Conservation (phyloP, 2,113 vertebrate species). For the Halichoeres trimaculatus region DNA sequence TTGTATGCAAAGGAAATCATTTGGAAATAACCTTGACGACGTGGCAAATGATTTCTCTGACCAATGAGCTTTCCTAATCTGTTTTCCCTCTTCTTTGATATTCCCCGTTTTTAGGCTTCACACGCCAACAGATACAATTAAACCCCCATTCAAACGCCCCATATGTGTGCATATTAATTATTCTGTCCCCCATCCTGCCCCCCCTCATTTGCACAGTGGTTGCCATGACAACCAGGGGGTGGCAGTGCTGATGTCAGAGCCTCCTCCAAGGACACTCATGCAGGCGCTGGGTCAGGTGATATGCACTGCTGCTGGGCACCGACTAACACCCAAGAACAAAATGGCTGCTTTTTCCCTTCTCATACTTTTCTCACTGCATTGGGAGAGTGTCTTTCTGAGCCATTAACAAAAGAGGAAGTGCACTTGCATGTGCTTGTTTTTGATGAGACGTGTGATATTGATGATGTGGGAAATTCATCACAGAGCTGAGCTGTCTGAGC, state of each 20-base stretch:
- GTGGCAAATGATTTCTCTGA: slow-evolving; percentile 62
- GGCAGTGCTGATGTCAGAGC: slow-evolving; percentile 77
- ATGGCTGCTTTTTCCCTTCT: slow-evolving; percentile 39
- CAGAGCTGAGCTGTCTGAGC: slow-evolving; percentile 50
- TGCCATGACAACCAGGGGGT: slow-evolving; percentile 75
- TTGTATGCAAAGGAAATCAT: slow-evolving; percentile 43
- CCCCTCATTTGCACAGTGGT: slow-evolving; percentile 56
- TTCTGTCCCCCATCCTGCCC: slow-evolving; percentile 59
- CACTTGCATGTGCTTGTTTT: slow-evolving; percentile 34
- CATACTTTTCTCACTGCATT: background rate
- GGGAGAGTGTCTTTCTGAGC: slow-evolving; percentile 18
- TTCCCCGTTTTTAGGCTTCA: slow-evolving; percentile 47
- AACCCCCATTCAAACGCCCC: slow-evolving; percentile 58
- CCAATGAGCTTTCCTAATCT: slow-evolving; percentile 54
- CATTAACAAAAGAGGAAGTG: slow-evolving; percentile 34
- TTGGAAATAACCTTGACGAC: slow-evolving; percentile 51
- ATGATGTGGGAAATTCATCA: slow-evolving; percentile 36
- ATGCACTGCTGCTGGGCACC: slow-evolving; percentile 53
- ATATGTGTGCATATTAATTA: slow-evolving; percentile 78
- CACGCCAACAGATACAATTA: slow-evolving; percentile 70
- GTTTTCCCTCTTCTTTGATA: slow-evolving; percentile 19
- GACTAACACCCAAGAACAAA: slow-evolving; percentile 60
- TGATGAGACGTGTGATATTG: slow-evolving; percentile 30
- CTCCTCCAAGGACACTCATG: slow-evolving; percentile 76
- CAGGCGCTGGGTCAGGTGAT: slow-evolving; percentile 67